Percentiles rank a stretch among this genome's conserved stretches.
Conservation (phyloP, 2,113 vertebrate genomes). For the Proterorhinus semilunaris region DNA sequence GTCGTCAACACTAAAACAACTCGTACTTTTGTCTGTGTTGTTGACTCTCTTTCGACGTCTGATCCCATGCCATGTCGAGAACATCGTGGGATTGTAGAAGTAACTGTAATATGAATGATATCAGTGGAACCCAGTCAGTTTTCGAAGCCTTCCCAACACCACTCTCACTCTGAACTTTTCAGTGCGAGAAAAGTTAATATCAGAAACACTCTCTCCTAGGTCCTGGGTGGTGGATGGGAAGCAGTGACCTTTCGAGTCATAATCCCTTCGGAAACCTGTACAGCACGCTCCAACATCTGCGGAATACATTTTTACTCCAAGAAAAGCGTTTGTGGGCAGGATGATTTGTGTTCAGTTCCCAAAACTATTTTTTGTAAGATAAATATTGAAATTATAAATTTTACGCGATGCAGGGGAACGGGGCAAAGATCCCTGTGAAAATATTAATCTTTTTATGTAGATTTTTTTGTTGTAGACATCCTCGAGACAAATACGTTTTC, state of each 20-base stretch:
- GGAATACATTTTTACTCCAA: background rate
- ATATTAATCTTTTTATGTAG: too few species aligned
- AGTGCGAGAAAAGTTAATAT: background rate
- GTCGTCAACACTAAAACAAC: too few species aligned
- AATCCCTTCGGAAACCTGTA: slow-evolving; percentile 1
- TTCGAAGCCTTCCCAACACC: background rate
- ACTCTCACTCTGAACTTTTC: background rate
- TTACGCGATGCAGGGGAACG: too few species aligned
- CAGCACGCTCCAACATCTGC: slow-evolving; percentile 2
- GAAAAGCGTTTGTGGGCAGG: background rate
- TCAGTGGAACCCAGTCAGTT: background rate
- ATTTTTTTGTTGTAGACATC: too few species aligned
- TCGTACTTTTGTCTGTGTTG: too few species aligned
- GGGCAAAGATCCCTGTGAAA: too few species aligned
- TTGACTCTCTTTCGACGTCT: too few species aligned
- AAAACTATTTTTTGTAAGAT: background rate
- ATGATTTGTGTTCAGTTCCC: background rate
- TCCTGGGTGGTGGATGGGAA: slow-evolving; percentile 8
- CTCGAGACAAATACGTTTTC: too few species aligned
- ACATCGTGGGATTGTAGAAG: too few species aligned
- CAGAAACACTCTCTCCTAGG: background rate
- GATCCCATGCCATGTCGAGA: too few species aligned
- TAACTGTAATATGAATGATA: too few species aligned
- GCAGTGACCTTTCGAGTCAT: slow-evolving; percentile 14
- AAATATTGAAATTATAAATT: too few species aligned